phyloP scores from a whole-genome alignment of 2,113 vertebrate genomes.

The Podocnemis expansa region DNA sequence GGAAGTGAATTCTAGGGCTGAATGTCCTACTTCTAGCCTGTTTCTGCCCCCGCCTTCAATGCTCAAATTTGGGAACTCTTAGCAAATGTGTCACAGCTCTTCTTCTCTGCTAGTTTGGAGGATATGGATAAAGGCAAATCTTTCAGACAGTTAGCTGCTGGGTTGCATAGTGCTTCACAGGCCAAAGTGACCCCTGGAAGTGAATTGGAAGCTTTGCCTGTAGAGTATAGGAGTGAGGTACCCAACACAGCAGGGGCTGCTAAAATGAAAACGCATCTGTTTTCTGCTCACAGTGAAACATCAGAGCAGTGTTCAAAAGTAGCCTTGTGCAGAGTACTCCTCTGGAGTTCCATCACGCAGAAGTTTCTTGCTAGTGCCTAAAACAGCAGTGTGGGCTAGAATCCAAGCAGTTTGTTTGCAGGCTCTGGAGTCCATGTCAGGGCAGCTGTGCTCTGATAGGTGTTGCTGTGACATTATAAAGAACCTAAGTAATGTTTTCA shows the following conservation, averaged over 20 bases:
- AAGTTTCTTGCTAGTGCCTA: background rate
- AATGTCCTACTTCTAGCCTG: background rate
- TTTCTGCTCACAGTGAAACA: background rate
- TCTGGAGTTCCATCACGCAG: background rate
- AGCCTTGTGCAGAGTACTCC: background rate
- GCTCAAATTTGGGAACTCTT: background rate
- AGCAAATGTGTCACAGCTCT: background rate
- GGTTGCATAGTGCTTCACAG: background rate
- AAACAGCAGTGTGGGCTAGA: background rate
- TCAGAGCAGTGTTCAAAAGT: background rate
- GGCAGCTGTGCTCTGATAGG: background rate
- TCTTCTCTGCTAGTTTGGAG: background rate
- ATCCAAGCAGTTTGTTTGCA: background rate
- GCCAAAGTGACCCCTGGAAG: background rate
- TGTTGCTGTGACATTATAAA: background rate
- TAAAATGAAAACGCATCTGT: background rate
- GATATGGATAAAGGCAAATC: background rate
- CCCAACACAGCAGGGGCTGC: background rate
- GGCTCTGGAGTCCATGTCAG: background rate
- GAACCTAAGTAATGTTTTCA: background rate
- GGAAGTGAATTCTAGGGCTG: background rate
- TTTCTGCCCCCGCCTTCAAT: background rate
- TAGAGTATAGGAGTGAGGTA: background rate
- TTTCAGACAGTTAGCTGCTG: background rate
- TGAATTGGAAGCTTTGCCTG: background rate